A percentile compares a stretch with the other conserved stretches of the same genome.
Conservation (phyloP, 2,888 invertebrate species). For the Aspidapion aeneum region DNA sequence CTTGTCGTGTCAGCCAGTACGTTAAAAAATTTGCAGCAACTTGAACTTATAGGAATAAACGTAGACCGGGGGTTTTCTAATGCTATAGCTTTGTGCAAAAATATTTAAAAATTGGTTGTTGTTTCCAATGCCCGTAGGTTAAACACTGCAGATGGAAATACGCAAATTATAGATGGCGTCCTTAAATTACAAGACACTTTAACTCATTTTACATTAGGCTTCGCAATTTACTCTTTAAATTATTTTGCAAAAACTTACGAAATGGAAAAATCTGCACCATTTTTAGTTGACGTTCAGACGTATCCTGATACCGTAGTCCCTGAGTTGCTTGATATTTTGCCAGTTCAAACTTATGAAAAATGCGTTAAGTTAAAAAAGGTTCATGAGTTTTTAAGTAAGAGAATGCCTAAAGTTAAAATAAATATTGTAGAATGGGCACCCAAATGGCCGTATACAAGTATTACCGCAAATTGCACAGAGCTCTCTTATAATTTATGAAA, state of each 20-base stretch:
- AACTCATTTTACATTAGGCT: neutral
- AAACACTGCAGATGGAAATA: slow-evolving; percentile 1
- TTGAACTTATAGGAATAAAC: neutral
- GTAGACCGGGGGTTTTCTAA: neutral
- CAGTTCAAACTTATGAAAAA: neutral
- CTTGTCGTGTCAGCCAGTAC: neutral
- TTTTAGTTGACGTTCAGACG: neutral
- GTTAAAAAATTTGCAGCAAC: neutral
- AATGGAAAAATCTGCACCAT: neutral
- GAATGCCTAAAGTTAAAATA: neutral
- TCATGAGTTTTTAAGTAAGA: neutral
- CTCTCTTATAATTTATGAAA: too few species aligned
- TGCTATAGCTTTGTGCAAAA: neutral
- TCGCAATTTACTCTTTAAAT: neutral
- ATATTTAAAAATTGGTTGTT: neutral
- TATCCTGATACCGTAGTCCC: neutral
- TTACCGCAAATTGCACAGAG: too few species aligned
- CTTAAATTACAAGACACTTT: neutral
- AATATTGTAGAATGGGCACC: neutral
- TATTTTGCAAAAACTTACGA: neutral
- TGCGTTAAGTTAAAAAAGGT: neutral
- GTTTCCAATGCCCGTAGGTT: neutral
- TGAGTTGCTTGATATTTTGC: neutral
- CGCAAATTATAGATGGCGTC: neutral
- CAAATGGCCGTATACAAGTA: neutral